Evolutionary conservation across 2,888 invertebrate species (phyloP), one percentile per base, ranked within the genome.

Genomic region (Odontothrips loti): DNA sequence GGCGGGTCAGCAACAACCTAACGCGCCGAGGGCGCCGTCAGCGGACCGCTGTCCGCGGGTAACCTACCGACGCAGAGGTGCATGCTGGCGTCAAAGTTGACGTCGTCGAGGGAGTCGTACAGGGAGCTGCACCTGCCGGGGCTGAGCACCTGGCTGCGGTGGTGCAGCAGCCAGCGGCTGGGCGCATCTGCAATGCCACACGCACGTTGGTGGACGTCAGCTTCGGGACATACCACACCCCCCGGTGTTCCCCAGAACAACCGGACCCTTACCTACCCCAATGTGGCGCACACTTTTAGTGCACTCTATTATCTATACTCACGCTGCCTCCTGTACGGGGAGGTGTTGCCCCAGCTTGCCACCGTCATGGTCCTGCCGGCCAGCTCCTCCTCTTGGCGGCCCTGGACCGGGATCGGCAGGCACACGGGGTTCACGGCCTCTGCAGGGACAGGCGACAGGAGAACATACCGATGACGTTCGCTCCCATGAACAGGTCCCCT

Each of bases 71-170:
- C 84, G 79, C 84, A 84, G 63, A 84, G 79, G 47, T 84, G 84
- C 81, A 80, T 43, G 23, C 75, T 79, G 17, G 63, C 58, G 29
- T 83, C 82, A 81, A 83, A 80, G 23, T 80, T 79, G 2, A 82
- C 82, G 63, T 80, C 80, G 17, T 82, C 82, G 47, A 81, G 81
- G 17, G 51, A n/a, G 51, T 79, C 81, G 82, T 82, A 84, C 27
- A 82, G 81, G 34, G 85, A 84, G 8, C 87, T 87, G 84, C 88
- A 88, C 80, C 84, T 84, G 3, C 86, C 86, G n/a, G 86, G 87
- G 58, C 87, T 86, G 3, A 89, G 87, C 79, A 90, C 86, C 3
- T 89, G 89, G 80, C 90, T 84, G 80, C 87, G 88, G 83, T 89
- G 88, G n/a, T 89, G 86, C 11, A 86, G 84, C 23, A 86, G 84